Base-by-base conservation (phyloP, 2,113 vertebrate genomes). In the Zingel zingel region DNA sequence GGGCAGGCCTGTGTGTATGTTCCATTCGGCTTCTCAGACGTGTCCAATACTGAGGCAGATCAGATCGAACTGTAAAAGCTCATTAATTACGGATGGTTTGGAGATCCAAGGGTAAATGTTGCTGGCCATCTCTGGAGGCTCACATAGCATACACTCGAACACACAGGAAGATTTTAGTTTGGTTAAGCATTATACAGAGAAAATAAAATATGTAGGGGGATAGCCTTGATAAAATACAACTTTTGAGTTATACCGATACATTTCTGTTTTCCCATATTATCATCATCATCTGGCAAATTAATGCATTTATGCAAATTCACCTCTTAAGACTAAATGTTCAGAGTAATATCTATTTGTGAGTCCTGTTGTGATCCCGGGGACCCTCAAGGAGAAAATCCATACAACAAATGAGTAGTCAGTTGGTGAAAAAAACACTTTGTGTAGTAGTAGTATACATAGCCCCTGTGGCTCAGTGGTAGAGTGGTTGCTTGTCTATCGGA, bases 31-130 rank as follows among this genome's bases (percentile, higher is more conserved):
- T 95, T 93, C 95, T 94, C 88, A 94, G 88, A 94, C 85, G 74
- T 92, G 92, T 94, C 92, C 92, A 94, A 93, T 92, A 88, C 86
- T 58, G 86, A 92, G 88, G 80, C 70, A 91, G 91, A 94, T 94
- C 94, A 93, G 92, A 95, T 93, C 68, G 56, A 86, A 87, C 85
- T 87, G 91, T 94, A 94, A 94, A 94, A 91, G 86, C 93, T 89
- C 89, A 94, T 94, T 94, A 94, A 95, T 95, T 94, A 94, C 81
- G 5, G 79, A 88, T 86, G 89, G 89, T 91, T 64, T 63, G 23
- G 84, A 81, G 74, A 85, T 88, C 79, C 83, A 85, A 90, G 86
- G 86, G 69, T 91, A 89, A 88, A 85, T 71, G 77, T 78, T 76
- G 86, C 72, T 43, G 45, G 39, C 51, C 70, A 53, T 85, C 77